Percentiles rank a stretch among this genome's conserved stretches.
Conservation (phyloP, 64 coral and sea anemone species). For the Acropora tenuis region DNA sequence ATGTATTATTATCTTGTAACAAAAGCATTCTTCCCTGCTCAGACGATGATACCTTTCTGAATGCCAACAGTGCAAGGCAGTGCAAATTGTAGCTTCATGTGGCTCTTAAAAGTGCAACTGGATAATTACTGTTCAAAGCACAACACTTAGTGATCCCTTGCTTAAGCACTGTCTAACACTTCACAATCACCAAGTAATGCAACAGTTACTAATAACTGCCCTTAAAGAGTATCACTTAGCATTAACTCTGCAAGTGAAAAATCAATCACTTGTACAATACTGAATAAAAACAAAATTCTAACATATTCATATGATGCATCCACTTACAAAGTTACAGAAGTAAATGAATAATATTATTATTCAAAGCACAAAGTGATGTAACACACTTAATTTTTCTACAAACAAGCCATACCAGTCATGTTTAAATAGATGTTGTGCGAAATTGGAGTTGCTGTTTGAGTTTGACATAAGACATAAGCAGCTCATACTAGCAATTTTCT, state of each 20-base stretch:
- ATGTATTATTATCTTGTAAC: conserved; percentile 20
- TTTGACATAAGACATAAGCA: too few relatives aligned
- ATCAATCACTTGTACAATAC: not conserved
- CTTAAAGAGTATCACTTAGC: not conserved
- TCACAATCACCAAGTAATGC: conserved; percentile 48
- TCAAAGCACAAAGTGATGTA: too few relatives aligned
- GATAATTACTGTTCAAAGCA: conserved; percentile 40
- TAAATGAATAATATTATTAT: too few relatives aligned
- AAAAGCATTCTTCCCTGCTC: conserved; percentile 49
- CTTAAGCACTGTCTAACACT: conserved; percentile 35
- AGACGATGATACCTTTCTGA: conserved; percentile 39
- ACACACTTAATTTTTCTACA: too few relatives aligned
- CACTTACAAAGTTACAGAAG: too few relatives aligned
- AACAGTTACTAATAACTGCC: conserved; percentile 1
- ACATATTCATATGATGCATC: too few relatives aligned
- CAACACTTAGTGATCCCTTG: conserved; percentile 14
- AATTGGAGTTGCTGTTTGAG: too few relatives aligned
- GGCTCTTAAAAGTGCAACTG: conserved; percentile 48
- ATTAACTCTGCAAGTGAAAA: not conserved
- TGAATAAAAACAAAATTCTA: not conserved
- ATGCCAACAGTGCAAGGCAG: conserved; percentile 43
- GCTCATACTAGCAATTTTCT: too few relatives aligned
- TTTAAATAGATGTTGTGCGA: too few relatives aligned
- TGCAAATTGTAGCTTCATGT: conserved; percentile 44
- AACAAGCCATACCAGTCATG: too few relatives aligned